Percentiles rank a stretch among this genome's conserved stretches.
Evolutionary conservation across 2,888 invertebrate genomes (phyloP).

Genomic region (Tridacna crocea): DNA sequence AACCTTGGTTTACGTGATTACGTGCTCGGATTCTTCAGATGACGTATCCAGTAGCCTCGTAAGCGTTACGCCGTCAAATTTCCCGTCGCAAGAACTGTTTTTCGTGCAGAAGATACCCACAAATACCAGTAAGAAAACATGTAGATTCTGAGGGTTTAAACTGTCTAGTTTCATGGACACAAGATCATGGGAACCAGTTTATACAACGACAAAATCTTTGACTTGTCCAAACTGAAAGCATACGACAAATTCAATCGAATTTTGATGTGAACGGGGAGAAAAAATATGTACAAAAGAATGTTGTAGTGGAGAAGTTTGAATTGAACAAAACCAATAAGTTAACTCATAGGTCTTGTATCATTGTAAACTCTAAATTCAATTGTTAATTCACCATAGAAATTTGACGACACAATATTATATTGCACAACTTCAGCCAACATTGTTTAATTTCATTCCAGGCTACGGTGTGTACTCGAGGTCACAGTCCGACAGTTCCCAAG

Average conservation of each 20-base stretch:
- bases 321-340: no score
- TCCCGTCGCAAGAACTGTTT: constrained; percentile 9
- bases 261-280: background rate
- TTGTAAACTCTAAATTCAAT: no score
- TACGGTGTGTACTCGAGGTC: constrained; percentile 8
- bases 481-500: constrained; percentile 9
- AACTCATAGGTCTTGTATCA: no score
- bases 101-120: constrained; percentile 27
- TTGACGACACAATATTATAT: no score
- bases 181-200: background rate
- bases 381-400: no score
- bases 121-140: background rate
- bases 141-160: no score
- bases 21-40: constrained; percentile 45
- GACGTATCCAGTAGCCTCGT: constrained; percentile 28
- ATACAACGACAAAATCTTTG: background rate
- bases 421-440: no score
- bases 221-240: no score
- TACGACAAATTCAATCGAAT: background rate
- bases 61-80: constrained; percentile 28
- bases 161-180: background rate
- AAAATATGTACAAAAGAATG: no score
- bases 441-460: background rate
- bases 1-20: constrained; percentile 43
- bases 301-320: no score